Percentiles rank a stretch among this genome's conserved stretches.
Conservation (phyloP, 2,888 invertebrate species). For the Pammene aurita region DNA sequence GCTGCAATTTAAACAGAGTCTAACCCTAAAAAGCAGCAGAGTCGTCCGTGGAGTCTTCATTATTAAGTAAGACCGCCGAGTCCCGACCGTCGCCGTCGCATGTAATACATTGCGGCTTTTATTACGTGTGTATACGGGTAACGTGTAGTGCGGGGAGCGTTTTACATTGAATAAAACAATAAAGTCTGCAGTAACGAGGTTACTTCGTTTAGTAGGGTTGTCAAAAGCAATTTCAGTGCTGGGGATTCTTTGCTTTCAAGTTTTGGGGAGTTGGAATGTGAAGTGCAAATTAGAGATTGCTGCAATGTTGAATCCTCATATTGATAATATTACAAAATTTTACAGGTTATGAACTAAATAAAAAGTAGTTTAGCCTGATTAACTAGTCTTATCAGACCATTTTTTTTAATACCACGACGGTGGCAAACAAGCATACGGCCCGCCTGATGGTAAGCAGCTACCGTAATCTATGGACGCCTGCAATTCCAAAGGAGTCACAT, state of each 20-base stretch:
- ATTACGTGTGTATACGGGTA: slow-evolving; percentile 56
- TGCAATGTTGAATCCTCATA: not conserved
- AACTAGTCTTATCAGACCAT: too few relatives aligned
- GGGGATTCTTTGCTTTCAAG: slow-evolving; percentile 7
- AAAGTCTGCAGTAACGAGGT: slow-evolving; percentile 27
- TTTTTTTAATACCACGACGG: too few relatives aligned
- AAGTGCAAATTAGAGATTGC: not conserved
- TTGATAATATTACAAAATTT: too few relatives aligned
- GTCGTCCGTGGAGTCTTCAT: slow-evolving; percentile 71
- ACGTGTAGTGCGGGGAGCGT: slow-evolving; percentile 57
- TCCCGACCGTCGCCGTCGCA: slow-evolving; percentile 54
- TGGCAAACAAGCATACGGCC: too few relatives aligned
- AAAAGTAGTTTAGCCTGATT: too few relatives aligned
- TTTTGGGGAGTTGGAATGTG: slow-evolving; percentile 5
- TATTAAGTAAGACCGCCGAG: slow-evolving; percentile 78
- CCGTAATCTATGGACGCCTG: too few relatives aligned
- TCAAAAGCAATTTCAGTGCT: slow-evolving; percentile 20
- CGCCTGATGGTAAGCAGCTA: too few relatives aligned
- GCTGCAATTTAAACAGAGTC: slow-evolving; percentile 33
- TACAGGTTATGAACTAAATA: too few relatives aligned
- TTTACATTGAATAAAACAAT: slow-evolving; percentile 61
- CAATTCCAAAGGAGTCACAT: too few relatives aligned
- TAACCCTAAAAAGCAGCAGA: slow-evolving; percentile 67
- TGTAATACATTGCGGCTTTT: slow-evolving; percentile 67
- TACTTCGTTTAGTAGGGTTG: slow-evolving; percentile 25